A percentile compares a stretch with the other conserved stretches of the same genome.
Evolutionary conservation across 1,140 invertebrate genomes (phyloP).

Genomic region (Cheumatopsyche charites): DNA sequence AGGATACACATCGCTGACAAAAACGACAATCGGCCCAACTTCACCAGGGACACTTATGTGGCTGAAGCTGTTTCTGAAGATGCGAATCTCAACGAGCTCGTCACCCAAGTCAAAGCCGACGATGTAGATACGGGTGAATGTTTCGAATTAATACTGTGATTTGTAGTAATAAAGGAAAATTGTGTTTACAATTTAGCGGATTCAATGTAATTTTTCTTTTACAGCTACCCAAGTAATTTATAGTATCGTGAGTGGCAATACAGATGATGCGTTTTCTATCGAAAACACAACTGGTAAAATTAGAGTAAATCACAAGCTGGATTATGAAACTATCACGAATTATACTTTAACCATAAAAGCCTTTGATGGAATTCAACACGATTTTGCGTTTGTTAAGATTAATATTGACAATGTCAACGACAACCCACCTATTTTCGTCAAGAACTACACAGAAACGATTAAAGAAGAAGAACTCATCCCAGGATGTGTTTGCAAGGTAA

Average conservation of each 20-base stretch:
- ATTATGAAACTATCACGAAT: constrained; percentile 83
- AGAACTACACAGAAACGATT: constrained; percentile 71
- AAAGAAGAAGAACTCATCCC: constrained; percentile 69
- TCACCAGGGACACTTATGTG: constrained; percentile 74
- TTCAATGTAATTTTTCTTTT: constrained; percentile 40
- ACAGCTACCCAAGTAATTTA: constrained; percentile 78
- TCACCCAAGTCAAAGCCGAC: constrained; percentile 80
- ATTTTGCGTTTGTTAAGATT: constrained; percentile 76
- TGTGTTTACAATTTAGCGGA: too few species aligned
- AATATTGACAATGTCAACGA: constrained; percentile 85
- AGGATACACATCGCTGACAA: constrained; percentile 88
- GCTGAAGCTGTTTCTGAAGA: constrained; percentile 81
- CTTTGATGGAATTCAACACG: constrained; percentile 78
- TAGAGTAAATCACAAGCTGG: constrained; percentile 74
- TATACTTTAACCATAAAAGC: constrained; percentile 79
- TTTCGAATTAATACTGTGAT: not conserved
- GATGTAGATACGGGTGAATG: constrained; percentile 73
- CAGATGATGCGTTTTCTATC: constrained; percentile 78
- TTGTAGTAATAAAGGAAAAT: too few species aligned
- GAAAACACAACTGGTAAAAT: constrained; percentile 81
- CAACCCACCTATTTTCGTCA: constrained; percentile 77
- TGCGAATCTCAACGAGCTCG: constrained; percentile 77
- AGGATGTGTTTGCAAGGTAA: constrained; percentile 68
- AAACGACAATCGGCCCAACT: constrained; percentile 86
- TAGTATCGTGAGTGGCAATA: constrained; percentile 79